Evolutionary conservation across 2,113 vertebrate species (phyloP).

Genomic region (Hiodon tergisus): DNA sequence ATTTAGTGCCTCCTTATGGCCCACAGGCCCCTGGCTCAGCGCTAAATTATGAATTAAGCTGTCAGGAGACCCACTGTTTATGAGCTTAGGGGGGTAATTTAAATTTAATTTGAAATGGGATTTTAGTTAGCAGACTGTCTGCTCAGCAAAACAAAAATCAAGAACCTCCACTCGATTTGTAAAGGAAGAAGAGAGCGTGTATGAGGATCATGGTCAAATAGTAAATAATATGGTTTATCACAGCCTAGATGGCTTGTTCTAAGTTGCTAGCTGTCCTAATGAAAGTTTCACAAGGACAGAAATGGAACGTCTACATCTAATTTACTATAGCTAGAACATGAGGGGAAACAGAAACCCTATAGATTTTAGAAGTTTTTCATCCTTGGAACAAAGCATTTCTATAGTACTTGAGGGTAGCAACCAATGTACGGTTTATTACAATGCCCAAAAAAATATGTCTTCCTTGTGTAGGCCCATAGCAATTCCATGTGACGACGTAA

Average conservation of each 20-base stretch:
- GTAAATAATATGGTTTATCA: not conserved
- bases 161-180: not conserved
- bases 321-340: not conserved
- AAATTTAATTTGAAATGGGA: constrained; percentile 75
- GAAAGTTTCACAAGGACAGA: constrained; percentile 4
- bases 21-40: constrained; percentile 62
- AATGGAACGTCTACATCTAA: constrained; percentile 10
- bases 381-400: not conserved
- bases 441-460: constrained; percentile 2
- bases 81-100: constrained; percentile 62
- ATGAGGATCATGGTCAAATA: not conserved
- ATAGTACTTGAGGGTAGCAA: not conserved
- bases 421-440: not conserved
- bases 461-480: not conserved
- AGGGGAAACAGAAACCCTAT: not conserved
- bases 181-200: not conserved
- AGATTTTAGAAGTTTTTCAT: not conserved
- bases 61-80: constrained; percentile 63
- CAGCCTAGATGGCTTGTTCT: not conserved
- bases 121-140: constrained; percentile 60
- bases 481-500: constrained; percentile 1
- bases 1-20: constrained; percentile 62
- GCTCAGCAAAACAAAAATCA: constrained; percentile 53
- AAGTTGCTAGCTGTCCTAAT: constrained; percentile 9
- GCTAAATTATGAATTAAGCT: constrained; percentile 70